Conservation (phyloP, 2,113 vertebrate species). For the Pterocles orientalis region DNA sequence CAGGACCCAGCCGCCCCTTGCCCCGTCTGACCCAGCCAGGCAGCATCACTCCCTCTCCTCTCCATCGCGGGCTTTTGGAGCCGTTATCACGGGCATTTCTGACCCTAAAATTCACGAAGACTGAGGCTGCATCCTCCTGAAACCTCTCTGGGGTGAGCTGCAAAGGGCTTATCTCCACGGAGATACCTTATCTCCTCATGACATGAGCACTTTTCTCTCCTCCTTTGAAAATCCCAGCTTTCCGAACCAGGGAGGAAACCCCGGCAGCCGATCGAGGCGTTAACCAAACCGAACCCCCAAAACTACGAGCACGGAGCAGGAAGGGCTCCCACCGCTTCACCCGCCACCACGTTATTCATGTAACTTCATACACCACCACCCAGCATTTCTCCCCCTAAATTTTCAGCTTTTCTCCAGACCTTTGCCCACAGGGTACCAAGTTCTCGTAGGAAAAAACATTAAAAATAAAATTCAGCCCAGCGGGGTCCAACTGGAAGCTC, state of each 20-base stretch:
- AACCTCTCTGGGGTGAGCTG: background rate
- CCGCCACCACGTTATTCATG: background rate
- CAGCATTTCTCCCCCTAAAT: background rate
- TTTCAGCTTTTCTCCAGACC: background rate
- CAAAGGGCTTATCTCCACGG: background rate
- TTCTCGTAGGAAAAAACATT: background rate
- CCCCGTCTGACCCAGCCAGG: fast-evolving
- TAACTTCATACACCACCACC: background rate
- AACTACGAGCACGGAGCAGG: background rate
- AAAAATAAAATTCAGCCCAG: background rate
- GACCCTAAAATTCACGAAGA: background rate
- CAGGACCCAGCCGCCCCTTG: background rate
- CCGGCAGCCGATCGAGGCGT: background rate
- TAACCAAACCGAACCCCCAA: background rate
- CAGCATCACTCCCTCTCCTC: background rate
- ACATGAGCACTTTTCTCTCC: background rate
- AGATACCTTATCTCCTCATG: background rate
- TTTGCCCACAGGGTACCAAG: background rate
- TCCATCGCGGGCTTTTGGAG: fast-evolving
- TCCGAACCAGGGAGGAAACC: background rate
- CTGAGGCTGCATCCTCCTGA: background rate
- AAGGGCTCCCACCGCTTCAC: background rate
- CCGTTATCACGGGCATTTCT: background rate
- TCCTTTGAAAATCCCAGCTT: background rate
- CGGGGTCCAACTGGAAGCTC: background rate